A percentile compares a stretch with the other conserved stretches of the same genome.
These are phyloP conservation scores for Sturnira hondurensis DNA, from an alignment of 2,113 vertebrate genomes.

Conservation along the genomic window DNA sequence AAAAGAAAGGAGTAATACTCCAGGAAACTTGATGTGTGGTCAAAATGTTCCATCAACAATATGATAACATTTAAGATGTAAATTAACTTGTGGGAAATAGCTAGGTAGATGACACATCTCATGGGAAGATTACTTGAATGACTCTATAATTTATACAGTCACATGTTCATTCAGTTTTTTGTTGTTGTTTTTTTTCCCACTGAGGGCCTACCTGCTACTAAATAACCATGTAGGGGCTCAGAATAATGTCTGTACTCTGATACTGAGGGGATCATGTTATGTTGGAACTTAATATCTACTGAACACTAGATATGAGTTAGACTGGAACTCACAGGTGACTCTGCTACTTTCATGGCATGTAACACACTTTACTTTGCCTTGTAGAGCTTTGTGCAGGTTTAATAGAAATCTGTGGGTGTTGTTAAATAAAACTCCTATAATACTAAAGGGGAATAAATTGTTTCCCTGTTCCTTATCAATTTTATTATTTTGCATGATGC, in stretches of 20 bases:
- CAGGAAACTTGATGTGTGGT: neutral
- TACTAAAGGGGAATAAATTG: neutral
- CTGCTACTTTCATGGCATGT: neutral
- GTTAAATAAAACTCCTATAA: neutral
- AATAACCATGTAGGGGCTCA: neutral
- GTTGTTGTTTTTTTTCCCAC: neutral
- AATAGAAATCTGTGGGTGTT: neutral
- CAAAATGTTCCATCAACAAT: neutral
- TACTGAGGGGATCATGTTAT: neutral
- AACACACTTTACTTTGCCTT: neutral
- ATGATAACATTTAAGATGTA: neutral
- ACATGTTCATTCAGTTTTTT: neutral
- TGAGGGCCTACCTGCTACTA: neutral
- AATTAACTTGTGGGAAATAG: neutral
- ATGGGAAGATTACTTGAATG: neutral
- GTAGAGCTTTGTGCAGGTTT: neutral
- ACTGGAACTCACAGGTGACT: neutral
- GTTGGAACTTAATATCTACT: neutral
- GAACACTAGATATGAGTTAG: neutral
- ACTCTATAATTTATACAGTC: neutral
- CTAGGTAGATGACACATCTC: neutral
- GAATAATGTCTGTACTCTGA: neutral
- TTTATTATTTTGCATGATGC: neutral
- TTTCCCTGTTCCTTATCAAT: neutral
- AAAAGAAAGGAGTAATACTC: neutral